Percentiles rank a stretch among this genome's conserved stretches.
phyloP scores from a whole-genome alignment of 2,113 vertebrate genomes.

The Pelodiscus sinensis region DNA sequence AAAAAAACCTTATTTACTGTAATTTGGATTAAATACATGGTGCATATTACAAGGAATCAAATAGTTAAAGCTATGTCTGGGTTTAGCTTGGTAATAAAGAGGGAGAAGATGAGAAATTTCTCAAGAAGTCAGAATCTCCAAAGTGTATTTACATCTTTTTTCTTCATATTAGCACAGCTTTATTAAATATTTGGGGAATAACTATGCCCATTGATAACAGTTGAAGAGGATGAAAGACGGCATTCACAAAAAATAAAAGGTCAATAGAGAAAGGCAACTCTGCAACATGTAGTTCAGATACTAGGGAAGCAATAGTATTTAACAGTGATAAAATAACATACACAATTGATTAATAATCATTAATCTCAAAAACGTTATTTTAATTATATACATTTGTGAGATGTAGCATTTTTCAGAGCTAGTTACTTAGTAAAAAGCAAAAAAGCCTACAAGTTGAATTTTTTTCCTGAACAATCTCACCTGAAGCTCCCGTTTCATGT shows the following conservation, averaged over 20 bases:
- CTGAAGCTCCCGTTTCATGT: conserved; percentile 81
- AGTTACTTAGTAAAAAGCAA: background rate
- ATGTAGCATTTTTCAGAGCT: background rate
- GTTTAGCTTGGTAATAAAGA: background rate
- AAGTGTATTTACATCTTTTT: background rate
- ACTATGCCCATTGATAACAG: background rate
- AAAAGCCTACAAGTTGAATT: background rate
- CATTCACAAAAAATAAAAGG: background rate
- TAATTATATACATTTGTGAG: background rate
- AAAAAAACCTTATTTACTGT: background rate
- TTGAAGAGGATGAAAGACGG: background rate
- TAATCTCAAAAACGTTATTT: background rate
- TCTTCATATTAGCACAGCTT: background rate
- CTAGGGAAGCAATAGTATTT: background rate
- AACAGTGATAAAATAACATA: background rate
- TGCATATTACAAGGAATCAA: background rate
- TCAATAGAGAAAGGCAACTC: background rate
- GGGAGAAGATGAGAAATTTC: background rate
- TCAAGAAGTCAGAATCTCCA: background rate
- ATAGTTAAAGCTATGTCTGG: background rate
- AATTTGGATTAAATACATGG: background rate
- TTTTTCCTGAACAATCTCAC: conserved; percentile 67
- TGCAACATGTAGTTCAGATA: background rate
- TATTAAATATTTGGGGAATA: background rate
- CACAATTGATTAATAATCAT: background rate